A percentile compares a stretch with the other conserved stretches of the same genome.
These are phyloP conservation scores for Caenorhabditis sulstoni DNA, from an alignment of 2,888 invertebrate species.

Conservation along the genomic window DNA sequence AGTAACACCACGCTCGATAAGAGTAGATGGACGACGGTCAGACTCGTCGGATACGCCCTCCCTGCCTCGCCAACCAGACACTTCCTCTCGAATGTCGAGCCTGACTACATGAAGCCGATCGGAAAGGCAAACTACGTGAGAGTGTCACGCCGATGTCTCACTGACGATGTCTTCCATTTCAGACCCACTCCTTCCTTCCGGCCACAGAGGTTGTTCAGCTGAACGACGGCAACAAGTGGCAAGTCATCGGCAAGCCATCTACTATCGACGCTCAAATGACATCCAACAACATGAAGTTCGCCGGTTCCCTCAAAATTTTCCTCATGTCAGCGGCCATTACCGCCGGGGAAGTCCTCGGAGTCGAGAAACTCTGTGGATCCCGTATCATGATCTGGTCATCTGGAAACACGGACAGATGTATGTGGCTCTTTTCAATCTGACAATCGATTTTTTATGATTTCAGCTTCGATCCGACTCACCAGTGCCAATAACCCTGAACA, in stretches of 20 bases:
- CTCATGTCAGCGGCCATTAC: not conserved
- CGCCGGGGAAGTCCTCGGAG: not conserved
- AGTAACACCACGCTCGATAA: not conserved
- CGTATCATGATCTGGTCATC: not conserved
- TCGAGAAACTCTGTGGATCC: constrained; percentile 4
- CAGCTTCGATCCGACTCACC: not conserved
- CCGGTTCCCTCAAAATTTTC: constrained; percentile 4
- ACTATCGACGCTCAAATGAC: not conserved
- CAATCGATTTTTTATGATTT: not conserved
- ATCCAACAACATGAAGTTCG: not conserved
- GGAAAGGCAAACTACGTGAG: constrained; percentile 30
- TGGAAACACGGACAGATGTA: not conserved
- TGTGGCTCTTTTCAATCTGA: not conserved
- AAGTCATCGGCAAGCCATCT: not conserved
- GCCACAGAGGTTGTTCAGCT: constrained; percentile 5
- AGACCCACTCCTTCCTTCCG: constrained; percentile 25
- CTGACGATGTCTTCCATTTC: not conserved
- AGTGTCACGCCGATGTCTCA: not conserved
- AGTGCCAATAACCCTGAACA: not conserved
- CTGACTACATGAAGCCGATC: constrained; percentile 20
- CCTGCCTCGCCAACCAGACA: constrained; percentile 11
- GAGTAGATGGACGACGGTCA: constrained; percentile 5
- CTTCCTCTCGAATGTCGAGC: constrained; percentile 14
- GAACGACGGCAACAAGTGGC: not conserved
- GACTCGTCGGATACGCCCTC: constrained; percentile 37